Percentiles rank a stretch among this genome's conserved stretches.
Conservation (phyloP, 2,113 vertebrate genomes). For the Castor canadensis region DNA sequence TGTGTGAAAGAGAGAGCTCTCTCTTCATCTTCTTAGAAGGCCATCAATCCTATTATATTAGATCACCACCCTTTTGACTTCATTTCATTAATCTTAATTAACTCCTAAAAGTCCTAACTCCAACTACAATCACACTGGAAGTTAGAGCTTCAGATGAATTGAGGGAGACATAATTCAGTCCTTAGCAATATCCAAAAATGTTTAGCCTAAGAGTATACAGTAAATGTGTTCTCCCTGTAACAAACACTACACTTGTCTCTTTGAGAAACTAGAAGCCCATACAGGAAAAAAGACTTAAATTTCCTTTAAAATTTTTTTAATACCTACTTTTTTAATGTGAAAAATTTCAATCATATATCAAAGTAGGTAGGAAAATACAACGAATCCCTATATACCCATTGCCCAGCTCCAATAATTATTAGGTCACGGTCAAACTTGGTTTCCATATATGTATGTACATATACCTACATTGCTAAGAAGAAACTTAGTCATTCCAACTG, state of each 20-base stretch:
- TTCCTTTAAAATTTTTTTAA: neutral
- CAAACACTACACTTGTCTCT: neutral
- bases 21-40: neutral
- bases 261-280: neutral
- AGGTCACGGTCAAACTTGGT: neutral
- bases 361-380: neutral
- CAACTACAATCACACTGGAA: neutral
- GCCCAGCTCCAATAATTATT: neutral
- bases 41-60: neutral
- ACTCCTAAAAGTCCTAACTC: neutral
- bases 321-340: neutral
- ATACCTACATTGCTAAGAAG: neutral
- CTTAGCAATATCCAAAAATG: neutral
- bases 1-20: neutral
- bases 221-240: neutral
- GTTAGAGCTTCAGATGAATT: neutral
- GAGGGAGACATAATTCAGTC: too few relatives aligned
- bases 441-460: neutral
- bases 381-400: neutral
- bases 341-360: neutral
- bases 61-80: neutral
- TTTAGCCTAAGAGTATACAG: neutral
- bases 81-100: neutral
- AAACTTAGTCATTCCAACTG: neutral
- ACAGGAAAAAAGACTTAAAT: neutral